Evolutionary conservation across 2,113 vertebrate genomes (phyloP), one percentile per base, ranked within the genome.

Genomic region (Pseudopipra pipra): DNA sequence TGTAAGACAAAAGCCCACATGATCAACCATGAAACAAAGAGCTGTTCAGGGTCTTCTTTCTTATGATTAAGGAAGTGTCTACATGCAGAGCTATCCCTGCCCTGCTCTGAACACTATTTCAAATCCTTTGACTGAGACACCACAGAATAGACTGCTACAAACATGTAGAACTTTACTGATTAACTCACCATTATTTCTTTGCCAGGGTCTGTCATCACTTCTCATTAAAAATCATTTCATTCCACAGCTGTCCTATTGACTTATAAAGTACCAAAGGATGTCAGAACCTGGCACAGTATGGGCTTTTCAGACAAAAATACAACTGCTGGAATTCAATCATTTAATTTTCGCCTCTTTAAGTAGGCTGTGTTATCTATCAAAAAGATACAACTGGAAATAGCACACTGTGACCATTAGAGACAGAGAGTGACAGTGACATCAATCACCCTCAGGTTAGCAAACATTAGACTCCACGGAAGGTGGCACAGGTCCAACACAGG

Each of bases 221-320:
- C 72, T 83, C 79, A 78, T 91, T 86, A 93, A 83, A 96, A 76
- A 71, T 33, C 14, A 63, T 88, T 80, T 82, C 51, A 51, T 59
- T 95, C 56, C 52, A 12, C 43, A 86, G 92, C 85, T 90, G 87
- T 90, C 59, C 65, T 66, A 88, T 37, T 74, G 82, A 86, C 90
- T 90, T 74, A 86, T 16, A 41, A 59, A 95, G 59, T n/a, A 81
- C 35, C 63, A 39, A 59, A 83, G 85, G 55, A 91, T 76, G 43
- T 73, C 76, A 83, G 89, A 86, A 74, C 39, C 82, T 86, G 82
- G 72, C 88, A 88, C 59, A 49, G 68, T 1, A 17, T 18, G 61
- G n/a, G 39, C 61, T 77, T 33, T 30, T 28, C 79, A 55, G 75
- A 44, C 47, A 56, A 73, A 89, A 89, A 89, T 52, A 66, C 61